These are phyloP conservation scores for Pectinophora gossypiella DNA, from an alignment of 1,140 invertebrate genomes.

Conservation along the genomic window DNA sequence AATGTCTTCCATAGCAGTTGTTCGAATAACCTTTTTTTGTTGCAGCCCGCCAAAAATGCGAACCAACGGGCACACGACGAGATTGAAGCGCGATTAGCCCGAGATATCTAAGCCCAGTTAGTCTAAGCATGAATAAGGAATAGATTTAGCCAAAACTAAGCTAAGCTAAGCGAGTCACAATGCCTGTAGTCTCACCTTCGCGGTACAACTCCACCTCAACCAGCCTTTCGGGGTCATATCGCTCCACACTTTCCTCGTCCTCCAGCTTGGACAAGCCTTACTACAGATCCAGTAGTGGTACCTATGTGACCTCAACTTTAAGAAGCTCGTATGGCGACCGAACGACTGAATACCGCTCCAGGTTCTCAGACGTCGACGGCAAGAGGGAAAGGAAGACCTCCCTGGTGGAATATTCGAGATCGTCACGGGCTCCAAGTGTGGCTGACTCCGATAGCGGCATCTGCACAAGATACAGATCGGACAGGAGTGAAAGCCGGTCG, in stretches of 20 bases:
- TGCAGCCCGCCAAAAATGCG: no score
- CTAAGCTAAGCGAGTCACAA: constrained; percentile 40
- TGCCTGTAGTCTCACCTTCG: constrained; percentile 78
- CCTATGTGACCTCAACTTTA: constrained; percentile 61
- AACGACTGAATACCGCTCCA: constrained; percentile 64
- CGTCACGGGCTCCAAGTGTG: constrained; percentile 58
- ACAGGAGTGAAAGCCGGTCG: constrained; percentile 54
- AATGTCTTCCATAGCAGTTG: no score
- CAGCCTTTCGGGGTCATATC: constrained; percentile 68
- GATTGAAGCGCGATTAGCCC: no score
- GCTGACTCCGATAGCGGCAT: constrained; percentile 68
- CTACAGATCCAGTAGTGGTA: constrained; percentile 59
- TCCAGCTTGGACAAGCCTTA: constrained; percentile 72
- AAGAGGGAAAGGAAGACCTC: constrained; percentile 63
- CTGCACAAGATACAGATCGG: constrained; percentile 52
- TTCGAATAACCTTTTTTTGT: no score
- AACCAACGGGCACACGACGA: no score
- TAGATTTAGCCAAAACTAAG: not conserved
- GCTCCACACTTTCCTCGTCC: constrained; percentile 67
- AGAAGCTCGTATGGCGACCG: constrained; percentile 67
- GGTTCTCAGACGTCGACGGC: constrained; percentile 56
- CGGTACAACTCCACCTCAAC: constrained; percentile 55
- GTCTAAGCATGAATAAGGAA: not conserved
- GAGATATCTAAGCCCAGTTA: not conserved
- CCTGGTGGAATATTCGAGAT: constrained; percentile 57